A percentile compares a stretch with the other conserved stretches of the same genome.
Conservation (phyloP, 1,140 invertebrate genomes). For the Sycobia sp. region DNA sequence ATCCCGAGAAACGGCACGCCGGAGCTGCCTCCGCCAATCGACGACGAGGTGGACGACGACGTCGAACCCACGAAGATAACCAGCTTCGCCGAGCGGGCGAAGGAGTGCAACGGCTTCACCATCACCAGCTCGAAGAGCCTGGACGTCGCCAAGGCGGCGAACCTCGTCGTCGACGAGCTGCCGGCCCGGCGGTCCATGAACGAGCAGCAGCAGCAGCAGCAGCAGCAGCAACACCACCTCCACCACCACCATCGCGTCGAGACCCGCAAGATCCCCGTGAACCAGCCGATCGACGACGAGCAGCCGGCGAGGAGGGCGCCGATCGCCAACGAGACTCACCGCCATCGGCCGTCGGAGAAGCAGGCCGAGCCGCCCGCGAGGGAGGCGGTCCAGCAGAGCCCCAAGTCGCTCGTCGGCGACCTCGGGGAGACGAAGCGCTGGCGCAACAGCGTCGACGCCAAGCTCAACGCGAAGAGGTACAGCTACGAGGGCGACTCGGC, state of each 20-base stretch:
- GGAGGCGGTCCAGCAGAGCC: constrained; percentile 56
- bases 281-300: constrained; percentile 56
- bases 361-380: constrained; percentile 44
- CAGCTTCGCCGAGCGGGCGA: constrained; percentile 32
- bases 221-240: no score
- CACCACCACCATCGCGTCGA: constrained; percentile 37
- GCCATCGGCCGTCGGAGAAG: constrained; percentile 58
- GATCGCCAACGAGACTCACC: constrained; percentile 56
- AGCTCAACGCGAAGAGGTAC: constrained; percentile 38
- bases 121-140: constrained; percentile 46
- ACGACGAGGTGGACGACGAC: neutral
- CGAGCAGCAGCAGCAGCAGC: constrained; percentile 38
- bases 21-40: constrained; percentile 16
- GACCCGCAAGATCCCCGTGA: constrained; percentile 56
- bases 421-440: constrained; percentile 15
- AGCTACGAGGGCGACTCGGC: constrained; percentile 50
- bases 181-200: constrained; percentile 18
- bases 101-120: constrained; percentile 47
- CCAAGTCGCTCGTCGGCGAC: constrained; percentile 48
- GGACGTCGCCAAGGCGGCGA: constrained; percentile 40
- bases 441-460: constrained; percentile 2
- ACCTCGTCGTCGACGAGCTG: constrained; percentile 33
- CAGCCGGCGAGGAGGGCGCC: constrained; percentile 58
- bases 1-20: constrained; percentile 28
- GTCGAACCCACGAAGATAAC: constrained; percentile 5